These are phyloP conservation scores for Tachuris rubrigastra DNA, from an alignment of 2,113 vertebrate species.

Conservation along the genomic window DNA sequence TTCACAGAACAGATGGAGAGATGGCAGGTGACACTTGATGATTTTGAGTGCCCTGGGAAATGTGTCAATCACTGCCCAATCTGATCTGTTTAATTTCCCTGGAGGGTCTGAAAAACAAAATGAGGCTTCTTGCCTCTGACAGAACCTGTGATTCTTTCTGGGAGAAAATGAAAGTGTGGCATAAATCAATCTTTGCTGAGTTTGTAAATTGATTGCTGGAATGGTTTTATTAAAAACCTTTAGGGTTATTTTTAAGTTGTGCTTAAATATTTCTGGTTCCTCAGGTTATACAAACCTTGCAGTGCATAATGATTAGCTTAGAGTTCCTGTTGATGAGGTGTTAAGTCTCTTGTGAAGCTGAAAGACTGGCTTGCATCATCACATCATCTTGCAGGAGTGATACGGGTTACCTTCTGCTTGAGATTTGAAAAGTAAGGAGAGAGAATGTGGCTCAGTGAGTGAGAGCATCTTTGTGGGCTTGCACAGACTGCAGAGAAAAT, in stretches of 20 bases:
- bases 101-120: neutral
- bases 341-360: neutral
- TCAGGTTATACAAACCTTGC: neutral
- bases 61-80: fast-evolving
- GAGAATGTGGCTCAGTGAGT: neutral
- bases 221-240: neutral
- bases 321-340: neutral
- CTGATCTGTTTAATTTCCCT: neutral
- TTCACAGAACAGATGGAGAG: neutral
- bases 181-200: neutral
- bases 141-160: neutral
- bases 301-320: neutral
- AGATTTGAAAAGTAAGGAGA: neutral
- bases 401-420: neutral
- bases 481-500: neutral
- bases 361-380: neutral
- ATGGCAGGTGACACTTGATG: neutral
- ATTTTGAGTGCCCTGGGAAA: neutral
- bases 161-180: neutral
- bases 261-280: neutral
- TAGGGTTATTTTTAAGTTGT: neutral
- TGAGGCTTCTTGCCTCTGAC: neutral
- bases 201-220: neutral
- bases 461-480: neutral
- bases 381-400: neutral